Evolutionary conservation across 2,113 vertebrate species (phyloP).

Genomic region (Melanocharis versteri): DNA sequence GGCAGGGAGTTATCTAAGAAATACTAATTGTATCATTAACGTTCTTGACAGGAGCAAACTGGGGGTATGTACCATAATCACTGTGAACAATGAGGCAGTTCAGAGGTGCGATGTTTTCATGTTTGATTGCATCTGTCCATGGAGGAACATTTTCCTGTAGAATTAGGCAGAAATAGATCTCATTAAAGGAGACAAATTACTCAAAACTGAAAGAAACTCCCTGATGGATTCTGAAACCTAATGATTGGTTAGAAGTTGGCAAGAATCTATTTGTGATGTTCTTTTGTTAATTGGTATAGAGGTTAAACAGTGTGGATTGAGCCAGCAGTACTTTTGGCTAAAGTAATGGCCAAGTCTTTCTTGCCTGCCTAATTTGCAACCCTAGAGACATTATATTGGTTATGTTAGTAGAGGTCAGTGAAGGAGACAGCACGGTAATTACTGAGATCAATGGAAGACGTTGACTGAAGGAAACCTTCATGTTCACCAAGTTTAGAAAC

Average conservation of each 20-base stretch:
- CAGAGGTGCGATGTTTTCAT: neutral
- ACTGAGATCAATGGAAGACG: neutral
- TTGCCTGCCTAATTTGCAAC: neutral
- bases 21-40: slow-evolving; percentile 29
- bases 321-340: neutral
- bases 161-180: slow-evolving; percentile 25
- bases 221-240: neutral
- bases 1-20: neutral
- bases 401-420: neutral
- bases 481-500: neutral
- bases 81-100: neutral
- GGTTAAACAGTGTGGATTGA: neutral
- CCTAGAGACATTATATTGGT: neutral
- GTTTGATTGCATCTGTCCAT: slow-evolving; percentile 32
- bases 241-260: slow-evolving; percentile 11
- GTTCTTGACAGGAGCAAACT: neutral
- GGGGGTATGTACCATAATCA: neutral
- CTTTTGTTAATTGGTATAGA: neutral
- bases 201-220: neutral
- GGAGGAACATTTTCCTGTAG: neutral
- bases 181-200: slow-evolving; percentile 3
- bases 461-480: neutral
- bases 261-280: neutral
- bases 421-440: neutral
- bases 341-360: neutral